Evolutionary conservation across 2,113 vertebrate genomes (phyloP), one percentile per base, ranked within the genome.

Genomic region (Baryphthengus martii): DNA sequence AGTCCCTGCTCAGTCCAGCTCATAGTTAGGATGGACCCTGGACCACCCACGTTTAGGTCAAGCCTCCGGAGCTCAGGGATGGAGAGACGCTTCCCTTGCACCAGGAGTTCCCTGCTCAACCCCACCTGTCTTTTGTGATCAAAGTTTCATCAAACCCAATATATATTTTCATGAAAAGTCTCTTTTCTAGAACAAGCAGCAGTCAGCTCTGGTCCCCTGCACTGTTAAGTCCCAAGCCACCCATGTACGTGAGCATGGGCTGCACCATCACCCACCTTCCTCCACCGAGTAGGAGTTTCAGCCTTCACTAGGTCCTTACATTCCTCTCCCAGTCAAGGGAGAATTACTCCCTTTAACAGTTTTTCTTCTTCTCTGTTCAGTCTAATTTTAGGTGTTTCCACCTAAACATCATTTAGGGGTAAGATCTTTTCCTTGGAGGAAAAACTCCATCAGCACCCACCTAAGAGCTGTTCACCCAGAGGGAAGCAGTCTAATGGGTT

Each of bases 21-120:
- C 68, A 42, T 42, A 50, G 58, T n/a, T 24, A 62, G 74, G 74
- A 42, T 6, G 8, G 87, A 37, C 37, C 63, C 31, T 18, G 44
- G 42, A 11, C 14, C 59, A n/a, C 29, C 49, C 6, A 0, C 1
- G 5, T 33, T 40, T 28, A 17, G 23, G 47, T 14, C 1, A 6
- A 63, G 40, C 56, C 29, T 4, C 63, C 26, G 1, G 2, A 71
- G 74, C 47, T 24, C 65, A 33, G 40, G 3, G 1, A 37, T 1
- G 9, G 53, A 21, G 13, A 52, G 37, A 45, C 6, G 2, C n/a
- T 47, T 71, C 49, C 55, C 55, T 61, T 4, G 1, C 19, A 29
- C 39, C n/a, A 47, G 13, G 17, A 47, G 50, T 5, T 44, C 70
- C 35, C 52, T 20, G 52, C 39, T 61, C 15, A 19, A 23, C n/a